These are phyloP conservation scores for Matsumurasca onukii DNA, from an alignment of 1,140 invertebrate species.

Conservation along the genomic window DNA sequence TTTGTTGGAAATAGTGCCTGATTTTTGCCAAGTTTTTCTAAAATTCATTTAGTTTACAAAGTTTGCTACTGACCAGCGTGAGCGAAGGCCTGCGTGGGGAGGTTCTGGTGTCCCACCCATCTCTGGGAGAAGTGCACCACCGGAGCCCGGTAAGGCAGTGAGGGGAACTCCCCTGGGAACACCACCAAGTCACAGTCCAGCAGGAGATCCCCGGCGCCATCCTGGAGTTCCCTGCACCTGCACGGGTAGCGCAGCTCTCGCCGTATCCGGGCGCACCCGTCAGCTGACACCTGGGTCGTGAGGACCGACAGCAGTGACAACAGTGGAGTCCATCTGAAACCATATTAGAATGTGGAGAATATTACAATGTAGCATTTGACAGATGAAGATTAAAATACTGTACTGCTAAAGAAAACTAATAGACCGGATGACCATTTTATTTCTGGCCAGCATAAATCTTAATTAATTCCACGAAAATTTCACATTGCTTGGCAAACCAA, in stretches of 20 bases:
- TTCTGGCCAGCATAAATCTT: no score
- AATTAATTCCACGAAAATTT: no score
- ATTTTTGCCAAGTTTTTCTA: no score
- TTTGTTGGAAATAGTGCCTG: no score
- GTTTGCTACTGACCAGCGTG: conserved; percentile 48
- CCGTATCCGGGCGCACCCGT: conserved; percentile 37
- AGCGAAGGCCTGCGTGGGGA: conserved; percentile 65
- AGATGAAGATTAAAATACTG: no score
- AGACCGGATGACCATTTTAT: no score
- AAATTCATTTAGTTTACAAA: no score
- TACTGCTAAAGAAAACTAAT: no score
- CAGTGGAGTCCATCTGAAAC: not conserved
- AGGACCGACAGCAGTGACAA: not conserved
- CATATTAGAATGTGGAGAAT: no score
- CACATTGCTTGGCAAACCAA: no score
- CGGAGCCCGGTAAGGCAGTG: conserved; percentile 70
- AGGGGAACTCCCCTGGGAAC: conserved; percentile 73
- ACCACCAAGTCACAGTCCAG: conserved; percentile 82
- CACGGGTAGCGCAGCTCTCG: conserved; percentile 40
- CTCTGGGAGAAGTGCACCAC: conserved; percentile 75
- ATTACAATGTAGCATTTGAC: no score
- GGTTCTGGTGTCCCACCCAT: conserved; percentile 72
- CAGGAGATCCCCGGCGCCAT: conserved; percentile 34
- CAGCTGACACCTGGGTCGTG: not conserved
- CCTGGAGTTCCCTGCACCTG: conserved; percentile 32